Evolutionary conservation across 2,888 invertebrate genomes (phyloP), one percentile per base, ranked within the genome.

Genomic region (Lepidonotus clava): DNA sequence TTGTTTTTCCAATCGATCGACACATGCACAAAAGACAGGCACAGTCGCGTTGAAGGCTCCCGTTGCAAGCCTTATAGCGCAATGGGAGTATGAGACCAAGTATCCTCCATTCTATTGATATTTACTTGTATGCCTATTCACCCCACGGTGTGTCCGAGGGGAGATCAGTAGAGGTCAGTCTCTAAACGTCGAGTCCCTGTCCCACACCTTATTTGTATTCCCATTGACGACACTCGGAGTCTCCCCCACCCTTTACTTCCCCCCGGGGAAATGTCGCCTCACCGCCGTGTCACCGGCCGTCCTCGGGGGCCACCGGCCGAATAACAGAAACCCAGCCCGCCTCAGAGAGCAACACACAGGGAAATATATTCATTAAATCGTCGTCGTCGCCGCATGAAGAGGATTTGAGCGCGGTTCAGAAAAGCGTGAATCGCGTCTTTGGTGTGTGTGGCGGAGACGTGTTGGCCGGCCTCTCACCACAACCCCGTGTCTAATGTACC

Each of bases 311-410:
- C 28, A 18, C 14, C 71, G 36, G 71, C 71, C 38, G 38, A 71
- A 71, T 71, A 71, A 71, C 71, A 71, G 71, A 71, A 71, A 71
- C 38, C 71, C 36, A 34, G 14, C 36, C 38, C 71, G 71, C 71
- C 71, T 38, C 32, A 71, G 38, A 71, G 71, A 38, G 38, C 38
- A 71, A 21, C 18, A 71, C 38, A 71, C 71, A n/a, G 71, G 24
- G 38, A n/a, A n/a, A n/a, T n/a, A 71, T 71, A 71, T 71, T 71
- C 71, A 38, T 38, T 71, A 36, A 36, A 71, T n/a, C 38, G 71
- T 38, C 71, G 71, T 38, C 71, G 34, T 34, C 38, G 34, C n/a
- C n/a, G n/a, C n/a, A 46, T 8, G 8, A 46, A 46, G 46, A 8
- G 46, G 8, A 46, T 46, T 34, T 36, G 71, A 24, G n/a, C 14